Percentiles rank a stretch among this genome's conserved stretches.
Conservation (phyloP, 2,113 vertebrate genomes). For the Ornithorhynchus anatinus region DNA sequence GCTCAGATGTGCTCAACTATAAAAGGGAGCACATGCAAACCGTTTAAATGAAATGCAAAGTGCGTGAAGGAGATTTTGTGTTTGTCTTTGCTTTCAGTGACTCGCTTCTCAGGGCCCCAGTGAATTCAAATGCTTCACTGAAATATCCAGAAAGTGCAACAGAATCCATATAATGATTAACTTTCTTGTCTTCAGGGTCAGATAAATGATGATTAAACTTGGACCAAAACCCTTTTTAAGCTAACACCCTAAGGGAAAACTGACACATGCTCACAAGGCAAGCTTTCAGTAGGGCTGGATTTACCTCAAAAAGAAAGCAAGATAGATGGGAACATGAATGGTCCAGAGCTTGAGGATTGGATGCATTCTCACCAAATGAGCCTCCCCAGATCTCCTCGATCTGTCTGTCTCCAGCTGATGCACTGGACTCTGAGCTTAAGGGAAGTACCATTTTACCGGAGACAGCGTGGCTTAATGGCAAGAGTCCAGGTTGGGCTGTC, state of each 20-base stretch:
- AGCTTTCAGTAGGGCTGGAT: conserved; percentile 27
- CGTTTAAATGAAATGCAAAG: neutral
- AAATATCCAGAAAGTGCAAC: conserved; percentile 57
- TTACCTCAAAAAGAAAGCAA: conserved; percentile 22
- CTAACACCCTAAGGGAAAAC: conserved; percentile 8
- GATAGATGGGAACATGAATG: too few species aligned
- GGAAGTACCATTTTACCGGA: too few species aligned
- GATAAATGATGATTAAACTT: conserved; percentile 61
- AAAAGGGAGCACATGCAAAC: neutral
- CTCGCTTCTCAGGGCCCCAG: conserved; percentile 54
- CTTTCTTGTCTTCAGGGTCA: conserved; percentile 53
- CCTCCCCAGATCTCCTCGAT: neutral
- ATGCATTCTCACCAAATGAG: neutral
- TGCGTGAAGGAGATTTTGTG: conserved; percentile 24
- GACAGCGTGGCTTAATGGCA: too few species aligned
- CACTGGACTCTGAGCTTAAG: too few species aligned
- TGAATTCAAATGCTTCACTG: conserved; percentile 58
- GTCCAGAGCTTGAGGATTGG: neutral
- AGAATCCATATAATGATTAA: conserved; percentile 62
- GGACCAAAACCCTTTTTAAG: conserved; percentile 5
- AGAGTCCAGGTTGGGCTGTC: too few species aligned
- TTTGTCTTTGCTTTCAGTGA: conserved; percentile 38
- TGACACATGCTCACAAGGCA: neutral
- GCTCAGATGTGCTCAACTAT: conserved; percentile 22
- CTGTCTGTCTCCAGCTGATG: too few species aligned